These are phyloP conservation scores for Epirrhoe alternata DNA, from an alignment of 2,888 invertebrate species.

Conservation along the genomic window DNA sequence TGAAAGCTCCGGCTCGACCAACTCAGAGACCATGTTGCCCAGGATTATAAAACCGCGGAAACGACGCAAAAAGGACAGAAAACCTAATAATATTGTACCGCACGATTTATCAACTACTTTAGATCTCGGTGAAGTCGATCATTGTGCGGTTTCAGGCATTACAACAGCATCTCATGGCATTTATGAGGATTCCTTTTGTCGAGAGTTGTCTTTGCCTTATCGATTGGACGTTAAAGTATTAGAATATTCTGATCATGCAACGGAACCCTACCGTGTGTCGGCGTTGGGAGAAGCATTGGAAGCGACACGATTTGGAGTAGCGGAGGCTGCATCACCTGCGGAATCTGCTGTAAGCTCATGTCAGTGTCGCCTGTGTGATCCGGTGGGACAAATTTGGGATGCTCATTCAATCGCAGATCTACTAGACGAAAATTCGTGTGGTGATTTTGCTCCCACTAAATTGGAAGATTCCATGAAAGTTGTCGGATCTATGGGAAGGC, in stretches of 20 bases:
- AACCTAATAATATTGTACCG: slow-evolving; percentile 86
- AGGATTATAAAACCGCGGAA: slow-evolving; percentile 95
- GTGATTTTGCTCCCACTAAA: slow-evolving; percentile 79
- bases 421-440: slow-evolving; percentile 78
- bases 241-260: slow-evolving; percentile 72
- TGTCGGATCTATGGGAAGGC: slow-evolving; percentile 73
- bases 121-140: slow-evolving; percentile 77
- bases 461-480: slow-evolving; percentile 82
- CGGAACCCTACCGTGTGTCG: slow-evolving; percentile 78
- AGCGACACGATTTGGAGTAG: slow-evolving; percentile 76
- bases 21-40: slow-evolving; percentile 91
- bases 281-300: slow-evolving; percentile 83
- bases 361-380: slow-evolving; percentile 91
- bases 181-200: slow-evolving; percentile 80
- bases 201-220: slow-evolving; percentile 81
- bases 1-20: slow-evolving; percentile 88
- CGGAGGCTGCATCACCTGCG: slow-evolving; percentile 75
- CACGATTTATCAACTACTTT: slow-evolving; percentile 74
- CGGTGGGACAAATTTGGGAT: slow-evolving; percentile 91
- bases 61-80: slow-evolving; percentile 94
- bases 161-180: slow-evolving; percentile 62
- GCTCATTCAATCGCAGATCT: slow-evolving; percentile 86
- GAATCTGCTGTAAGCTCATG: slow-evolving; percentile 84
- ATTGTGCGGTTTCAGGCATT: slow-evolving; percentile 74
- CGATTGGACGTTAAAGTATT: slow-evolving; percentile 76